These are phyloP conservation scores for Heteromyza rotundicornis DNA, from an alignment of 2,888 invertebrate genomes.

Conservation along the genomic window DNA sequence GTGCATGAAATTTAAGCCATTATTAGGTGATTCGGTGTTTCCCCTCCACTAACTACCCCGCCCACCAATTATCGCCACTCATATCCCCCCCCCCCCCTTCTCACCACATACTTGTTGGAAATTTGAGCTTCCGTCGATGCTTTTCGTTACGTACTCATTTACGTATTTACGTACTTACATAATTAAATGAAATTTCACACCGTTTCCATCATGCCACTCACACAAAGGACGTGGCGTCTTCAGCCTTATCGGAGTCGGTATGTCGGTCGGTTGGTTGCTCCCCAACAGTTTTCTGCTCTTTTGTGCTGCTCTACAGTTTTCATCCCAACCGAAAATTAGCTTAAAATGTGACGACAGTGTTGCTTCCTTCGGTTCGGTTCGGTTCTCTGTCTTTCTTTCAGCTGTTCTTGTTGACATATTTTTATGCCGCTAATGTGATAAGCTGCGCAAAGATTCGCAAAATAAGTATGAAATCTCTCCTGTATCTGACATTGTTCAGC, in stretches of 20 bases:
- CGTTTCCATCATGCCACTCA: constrained; percentile 15
- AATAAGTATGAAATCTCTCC: too few species aligned
- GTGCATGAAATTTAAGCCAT: constrained; percentile 6
- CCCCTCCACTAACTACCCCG: background rate
- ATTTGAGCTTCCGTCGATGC: background rate
- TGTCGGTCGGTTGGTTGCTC: constrained; percentile 17
- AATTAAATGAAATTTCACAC: constrained; percentile 53
- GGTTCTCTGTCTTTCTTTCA: too few species aligned
- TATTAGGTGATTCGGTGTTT: constrained; percentile 15
- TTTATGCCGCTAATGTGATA: too few species aligned
- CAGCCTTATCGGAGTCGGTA: background rate
- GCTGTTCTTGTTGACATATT: too few species aligned
- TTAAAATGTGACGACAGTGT: too few species aligned
- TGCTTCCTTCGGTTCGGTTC: too few species aligned
- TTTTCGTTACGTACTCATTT: background rate
- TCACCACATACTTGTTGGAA: too few species aligned
- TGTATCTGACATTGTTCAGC: too few species aligned
- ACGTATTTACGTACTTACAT: constrained; percentile 42
- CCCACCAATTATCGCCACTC: background rate
- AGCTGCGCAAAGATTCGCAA: too few species aligned
- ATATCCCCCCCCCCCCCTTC: background rate
- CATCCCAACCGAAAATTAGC: background rate
- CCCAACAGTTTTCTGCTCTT: background rate
- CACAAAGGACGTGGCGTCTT: constrained; percentile 5
- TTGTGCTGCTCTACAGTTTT: background rate